Percentiles rank a stretch among this genome's conserved stretches.
Conservation (phyloP, 2,888 invertebrate genomes). For the Hipparchia semele region DNA sequence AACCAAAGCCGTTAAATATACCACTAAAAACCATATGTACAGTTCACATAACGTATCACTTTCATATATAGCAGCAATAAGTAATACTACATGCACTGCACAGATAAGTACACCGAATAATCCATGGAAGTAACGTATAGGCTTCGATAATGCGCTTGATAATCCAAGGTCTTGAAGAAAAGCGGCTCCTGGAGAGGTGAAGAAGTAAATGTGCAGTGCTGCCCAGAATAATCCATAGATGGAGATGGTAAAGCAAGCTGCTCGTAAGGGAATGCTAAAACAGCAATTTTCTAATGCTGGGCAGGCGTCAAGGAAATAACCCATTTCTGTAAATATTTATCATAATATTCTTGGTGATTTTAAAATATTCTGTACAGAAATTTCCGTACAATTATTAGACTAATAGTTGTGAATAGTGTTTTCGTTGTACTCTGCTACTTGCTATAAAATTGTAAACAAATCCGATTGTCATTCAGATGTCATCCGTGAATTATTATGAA, state of each 20-base stretch:
- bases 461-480: background rate
- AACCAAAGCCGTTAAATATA: slow-evolving; percentile 37
- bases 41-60: slow-evolving; percentile 53
- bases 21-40: slow-evolving; percentile 51
- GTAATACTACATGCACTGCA: slow-evolving; percentile 49
- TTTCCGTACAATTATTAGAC: too few relatives aligned
- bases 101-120: slow-evolving; percentile 49
- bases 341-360: too few relatives aligned
- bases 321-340: slow-evolving; percentile 42
- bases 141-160: slow-evolving; percentile 27
- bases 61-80: slow-evolving; percentile 43
- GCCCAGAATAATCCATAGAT: slow-evolving; percentile 47
- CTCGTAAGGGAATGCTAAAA: slow-evolving; percentile 46
- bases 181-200: slow-evolving; percentile 40
- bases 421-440: too few relatives aligned
- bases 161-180: slow-evolving; percentile 32
- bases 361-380: too few relatives aligned
- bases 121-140: slow-evolving; percentile 48
- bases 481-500: background rate
- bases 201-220: slow-evolving; percentile 43
- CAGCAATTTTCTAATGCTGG: slow-evolving; percentile 50
- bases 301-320: slow-evolving; percentile 49
- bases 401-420: too few relatives aligned
- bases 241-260: slow-evolving; percentile 40
- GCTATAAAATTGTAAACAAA: background rate